Percentiles rank a stretch among this genome's conserved stretches.
Evolutionary conservation across 2,888 invertebrate species (phyloP).

Genomic region (Onchidella celtica): DNA sequence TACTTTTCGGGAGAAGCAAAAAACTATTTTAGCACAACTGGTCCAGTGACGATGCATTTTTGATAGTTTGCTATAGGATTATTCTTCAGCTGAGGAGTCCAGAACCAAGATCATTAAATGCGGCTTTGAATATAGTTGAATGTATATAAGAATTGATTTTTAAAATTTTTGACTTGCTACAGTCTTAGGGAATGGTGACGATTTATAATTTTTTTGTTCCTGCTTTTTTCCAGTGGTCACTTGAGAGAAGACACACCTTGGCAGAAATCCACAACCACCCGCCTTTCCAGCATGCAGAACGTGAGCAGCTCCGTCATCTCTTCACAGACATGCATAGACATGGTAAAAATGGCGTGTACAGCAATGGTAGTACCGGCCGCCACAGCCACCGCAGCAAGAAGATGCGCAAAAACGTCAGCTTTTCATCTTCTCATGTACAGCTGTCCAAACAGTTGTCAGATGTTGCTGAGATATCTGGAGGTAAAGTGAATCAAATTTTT

Average conservation of each 20-base stretch:
- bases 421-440: neutral
- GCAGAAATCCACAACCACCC: constrained; percentile 63
- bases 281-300: constrained; percentile 87
- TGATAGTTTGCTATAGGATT: too few relatives aligned
- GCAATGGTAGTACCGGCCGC: neutral
- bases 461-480: constrained; percentile 6
- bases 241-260: constrained; percentile 64
- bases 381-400: neutral
- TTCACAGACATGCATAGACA: constrained; percentile 85
- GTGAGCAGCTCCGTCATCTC: constrained; percentile 92
- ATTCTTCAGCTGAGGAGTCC: too few relatives aligned
- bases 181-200: too few relatives aligned
- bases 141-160: too few relatives aligned
- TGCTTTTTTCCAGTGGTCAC: constrained; percentile 66
- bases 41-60: too few relatives aligned
- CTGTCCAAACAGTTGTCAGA: constrained; percentile 2
- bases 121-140: too few relatives aligned
- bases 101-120: too few relatives aligned
- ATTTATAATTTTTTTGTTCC: too few relatives aligned
- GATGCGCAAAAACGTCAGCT: constrained; percentile 40
- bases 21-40: too few relatives aligned
- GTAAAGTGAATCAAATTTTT: too few relatives aligned
- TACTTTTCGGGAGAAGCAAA: too few relatives aligned
- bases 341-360: constrained; percentile 25
- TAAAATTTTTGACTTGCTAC: too few relatives aligned